A percentile compares a stretch with the other conserved stretches of the same genome.
Evolutionary conservation across 2,797 vertebrate genomes (phyloP).

Genomic region (Channa striata): DNA sequence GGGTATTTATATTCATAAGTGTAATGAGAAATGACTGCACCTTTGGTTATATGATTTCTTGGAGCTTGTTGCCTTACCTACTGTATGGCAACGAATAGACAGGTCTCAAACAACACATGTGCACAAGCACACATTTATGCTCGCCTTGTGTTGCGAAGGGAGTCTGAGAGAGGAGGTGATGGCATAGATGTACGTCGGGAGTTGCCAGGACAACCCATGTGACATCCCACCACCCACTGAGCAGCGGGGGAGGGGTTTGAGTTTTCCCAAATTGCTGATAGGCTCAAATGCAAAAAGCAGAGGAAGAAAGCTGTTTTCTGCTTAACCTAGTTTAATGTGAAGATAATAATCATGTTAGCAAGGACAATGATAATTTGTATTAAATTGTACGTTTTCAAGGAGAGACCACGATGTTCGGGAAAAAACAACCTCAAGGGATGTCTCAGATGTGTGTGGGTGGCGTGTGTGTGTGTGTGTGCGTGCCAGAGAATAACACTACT

Average conservation of each 20-base stretch:
- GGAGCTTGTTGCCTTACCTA: slow-evolving; percentile 61
- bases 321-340: slow-evolving; percentile 38
- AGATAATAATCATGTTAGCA: slow-evolving; percentile 21
- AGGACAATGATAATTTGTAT: slow-evolving; percentile 13
- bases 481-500: slow-evolving; percentile 61
- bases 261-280: slow-evolving; percentile 56
- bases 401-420: slow-evolving; percentile 9
- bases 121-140: slow-evolving; percentile 17
- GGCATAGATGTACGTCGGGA: slow-evolving; percentile 61
- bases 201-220: slow-evolving; percentile 76
- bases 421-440: slow-evolving; percentile 27
- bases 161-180: slow-evolving; percentile 44
- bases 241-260: slow-evolving; percentile 53
- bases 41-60: slow-evolving; percentile 54
- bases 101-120: slow-evolving; percentile 43
- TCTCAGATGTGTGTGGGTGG: slow-evolving; percentile 50
- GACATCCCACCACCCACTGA: slow-evolving; percentile 67
- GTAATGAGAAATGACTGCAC: no score
- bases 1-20: no score
- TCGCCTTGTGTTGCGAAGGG: slow-evolving; percentile 31
- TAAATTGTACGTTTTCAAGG: slow-evolving; percentile 27
- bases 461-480: slow-evolving; percentile 43
- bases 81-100: slow-evolving; percentile 65
- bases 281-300: slow-evolving; percentile 41
- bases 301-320: slow-evolving; percentile 35